Base-by-base conservation (phyloP, 2,888 invertebrate species). In the Drosophila subquinaria region DNA sequence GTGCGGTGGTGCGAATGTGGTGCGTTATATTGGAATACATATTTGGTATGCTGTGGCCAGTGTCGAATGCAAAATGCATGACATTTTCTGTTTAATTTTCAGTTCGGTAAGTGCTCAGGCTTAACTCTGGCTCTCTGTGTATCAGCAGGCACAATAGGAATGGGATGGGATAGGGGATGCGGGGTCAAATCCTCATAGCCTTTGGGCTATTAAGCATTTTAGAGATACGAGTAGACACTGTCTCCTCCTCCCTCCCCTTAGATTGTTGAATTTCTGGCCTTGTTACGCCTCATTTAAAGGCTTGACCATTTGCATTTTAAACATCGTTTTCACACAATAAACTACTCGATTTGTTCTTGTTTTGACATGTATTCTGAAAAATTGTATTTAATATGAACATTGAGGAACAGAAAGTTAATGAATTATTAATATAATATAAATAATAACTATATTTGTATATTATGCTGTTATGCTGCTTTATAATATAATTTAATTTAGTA, bases 21-120 rank as follows among this genome's bases (percentile, higher is more conserved):
- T 55, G 60, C 36, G 23, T 6, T 47, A 38, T 59, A 60, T 73
- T 53, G 43, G 48, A 38, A 62, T 56, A 56, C 47, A 50, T 55
- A 67, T 69, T 64, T 81, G 68, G 61, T 69, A 73, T 76, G 63
- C 76, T 76, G 67, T 75, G 69, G 72, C 67, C 66, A 62, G 51
- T 69, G 64, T 47, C 75, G 57, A 88, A 82, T 89, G 89, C 88
- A 84, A 87, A 85, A 89, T 89, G 76, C 85, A 89, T 89, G 82
- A 85, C 79, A 82, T 87, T 85, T 85, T 74, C 74, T 72, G 84
- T 87, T 84, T 89, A 87, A 89, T 84, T 89, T 84, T 81, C 76
- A 84, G 85, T 67, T 79, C 57, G 47, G 56, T 87, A 87, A 84
- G 79, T 64, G 70, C 83, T 72, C 30, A 17, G 73, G 84, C 89